phyloP scores from a whole-genome alignment of 2,888 invertebrate species.

The Andrena marginata region DNA sequence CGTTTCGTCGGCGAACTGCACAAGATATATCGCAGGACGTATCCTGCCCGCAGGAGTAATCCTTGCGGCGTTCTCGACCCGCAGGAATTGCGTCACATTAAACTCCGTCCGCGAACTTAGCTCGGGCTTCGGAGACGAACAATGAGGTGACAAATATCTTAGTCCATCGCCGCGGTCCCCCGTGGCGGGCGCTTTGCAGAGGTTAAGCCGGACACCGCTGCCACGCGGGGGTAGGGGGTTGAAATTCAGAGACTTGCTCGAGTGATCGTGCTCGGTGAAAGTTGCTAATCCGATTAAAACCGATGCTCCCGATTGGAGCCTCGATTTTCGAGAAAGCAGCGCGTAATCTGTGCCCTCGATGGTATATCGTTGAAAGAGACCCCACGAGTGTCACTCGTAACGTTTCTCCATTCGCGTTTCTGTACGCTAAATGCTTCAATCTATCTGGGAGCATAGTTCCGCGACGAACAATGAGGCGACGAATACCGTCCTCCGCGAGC shows the following conservation, averaged over 20 bases:
- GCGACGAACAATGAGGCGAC: conserved; percentile 81
- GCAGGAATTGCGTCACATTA: conserved; percentile 84
- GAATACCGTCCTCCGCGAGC: conserved; percentile 75
- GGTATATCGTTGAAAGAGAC: background rate
- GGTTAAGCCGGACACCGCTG: conserved; percentile 81
- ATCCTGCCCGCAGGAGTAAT: conserved; percentile 74
- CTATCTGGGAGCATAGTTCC: conserved; percentile 67
- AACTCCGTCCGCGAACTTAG: conserved; percentile 79
- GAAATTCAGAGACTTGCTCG: conserved; percentile 21
- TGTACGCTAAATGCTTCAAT: conserved; percentile 76
- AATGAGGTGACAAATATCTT: conserved; percentile 84
- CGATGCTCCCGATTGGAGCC: conserved; percentile 8
- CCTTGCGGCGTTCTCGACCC: conserved; percentile 65
- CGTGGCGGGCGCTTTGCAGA: conserved; percentile 68
- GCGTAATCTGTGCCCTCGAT: background rate
- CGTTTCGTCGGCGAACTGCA: conserved; percentile 72
- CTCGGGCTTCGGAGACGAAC: conserved; percentile 76
- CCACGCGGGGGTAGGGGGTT: conserved; percentile 35
- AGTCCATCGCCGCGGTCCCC: conserved; percentile 65
- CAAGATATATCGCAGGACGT: conserved; percentile 72
- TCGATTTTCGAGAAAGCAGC: background rate
- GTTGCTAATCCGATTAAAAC: conserved; percentile 39
- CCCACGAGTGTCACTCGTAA: background rate
- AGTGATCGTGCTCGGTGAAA: background rate
- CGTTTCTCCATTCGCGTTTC: background rate